A percentile compares a stretch with the other conserved stretches of the same genome.
These are phyloP conservation scores for Echinometra lucunter DNA, from an alignment of 53 echinoderm and acorn worm genomes.

Conservation along the genomic window DNA sequence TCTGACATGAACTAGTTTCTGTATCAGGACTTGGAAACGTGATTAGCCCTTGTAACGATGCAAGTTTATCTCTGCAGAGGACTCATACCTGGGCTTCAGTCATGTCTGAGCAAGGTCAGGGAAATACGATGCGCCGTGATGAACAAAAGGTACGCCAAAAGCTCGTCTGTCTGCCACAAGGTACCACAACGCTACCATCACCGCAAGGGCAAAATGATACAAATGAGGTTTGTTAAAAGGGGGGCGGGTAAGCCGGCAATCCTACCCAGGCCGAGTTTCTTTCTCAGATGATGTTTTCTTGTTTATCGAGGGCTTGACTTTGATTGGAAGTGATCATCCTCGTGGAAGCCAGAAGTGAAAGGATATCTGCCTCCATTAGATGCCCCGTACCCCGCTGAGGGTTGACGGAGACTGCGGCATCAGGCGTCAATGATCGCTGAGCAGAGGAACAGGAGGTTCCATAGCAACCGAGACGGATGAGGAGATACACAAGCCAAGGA, in stretches of 20 bases:
- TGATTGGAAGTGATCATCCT: slow-evolving; percentile 68
- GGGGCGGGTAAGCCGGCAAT: slow-evolving; percentile 30
- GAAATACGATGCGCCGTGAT: slow-evolving; percentile 52
- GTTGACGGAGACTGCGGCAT: slow-evolving; percentile 44
- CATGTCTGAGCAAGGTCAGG: slow-evolving; percentile 24
- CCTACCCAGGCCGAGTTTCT: neutral
- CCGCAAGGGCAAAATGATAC: neutral
- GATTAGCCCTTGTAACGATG: slow-evolving; percentile 15
- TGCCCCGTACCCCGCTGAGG: slow-evolving; percentile 29
- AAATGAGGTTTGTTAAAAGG: slow-evolving; percentile 23
- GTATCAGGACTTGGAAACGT: slow-evolving; percentile 16
- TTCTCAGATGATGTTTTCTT: slow-evolving; percentile 48
- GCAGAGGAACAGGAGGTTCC: neutral
- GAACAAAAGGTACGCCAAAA: slow-evolving; percentile 53
- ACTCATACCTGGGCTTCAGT: neutral
- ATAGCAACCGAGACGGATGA: slow-evolving; percentile 16
- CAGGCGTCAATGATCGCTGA: slow-evolving; percentile 51
- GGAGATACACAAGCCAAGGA: neutral
- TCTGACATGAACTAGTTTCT: slow-evolving; percentile 68
- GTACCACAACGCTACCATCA: neutral
- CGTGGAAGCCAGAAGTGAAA: slow-evolving; percentile 56
- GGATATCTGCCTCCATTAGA: slow-evolving; percentile 60
- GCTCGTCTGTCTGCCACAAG: slow-evolving; percentile 6
- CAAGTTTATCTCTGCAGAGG: neutral
- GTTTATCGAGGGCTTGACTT: slow-evolving; percentile 60